Conservation (phyloP, 1,140 invertebrate genomes). For the Tetraneura akinire region DNA sequence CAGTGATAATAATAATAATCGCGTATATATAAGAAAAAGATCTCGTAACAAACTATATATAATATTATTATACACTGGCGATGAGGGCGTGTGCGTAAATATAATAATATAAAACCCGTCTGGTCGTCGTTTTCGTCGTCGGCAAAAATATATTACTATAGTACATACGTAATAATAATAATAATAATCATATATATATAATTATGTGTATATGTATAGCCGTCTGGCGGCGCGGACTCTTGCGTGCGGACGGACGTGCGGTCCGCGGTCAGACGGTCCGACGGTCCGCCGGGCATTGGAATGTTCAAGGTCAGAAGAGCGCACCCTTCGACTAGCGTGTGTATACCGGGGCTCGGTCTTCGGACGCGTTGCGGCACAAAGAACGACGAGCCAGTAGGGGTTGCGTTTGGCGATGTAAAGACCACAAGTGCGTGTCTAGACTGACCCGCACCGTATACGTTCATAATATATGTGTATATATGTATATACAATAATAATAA, state of each 20-base stretch:
- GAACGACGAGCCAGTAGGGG: not conserved
- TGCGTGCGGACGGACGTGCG: not conserved
- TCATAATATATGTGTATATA: too few species aligned
- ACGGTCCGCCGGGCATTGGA: constrained; percentile 28
- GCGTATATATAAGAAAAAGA: not conserved
- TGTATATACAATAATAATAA: too few species aligned
- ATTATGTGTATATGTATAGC: too few species aligned
- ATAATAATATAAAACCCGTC: not conserved
- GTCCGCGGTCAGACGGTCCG: constrained; percentile 9
- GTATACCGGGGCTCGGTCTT: too few species aligned
- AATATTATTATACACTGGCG: too few species aligned
- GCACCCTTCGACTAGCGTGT: constrained; percentile 24
- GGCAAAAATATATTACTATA: constrained; percentile 26
- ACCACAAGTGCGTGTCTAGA: constrained; percentile 44
- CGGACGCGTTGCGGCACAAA: too few species aligned
- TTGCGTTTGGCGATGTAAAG: constrained; percentile 44
- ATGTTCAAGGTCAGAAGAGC: constrained; percentile 43
- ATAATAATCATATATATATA: too few species aligned
- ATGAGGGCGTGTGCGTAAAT: constrained; percentile 17
- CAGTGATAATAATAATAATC: too few species aligned
- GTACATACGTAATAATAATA: constrained; percentile 21
- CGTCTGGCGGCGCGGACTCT: constrained; percentile 30
- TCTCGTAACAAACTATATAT: constrained; percentile 14
- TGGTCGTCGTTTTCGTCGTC: not conserved
- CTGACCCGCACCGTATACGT: constrained; percentile 33